phyloP scores from a whole-genome alignment of 2,113 vertebrate species.

The Fregata magnificens region DNA sequence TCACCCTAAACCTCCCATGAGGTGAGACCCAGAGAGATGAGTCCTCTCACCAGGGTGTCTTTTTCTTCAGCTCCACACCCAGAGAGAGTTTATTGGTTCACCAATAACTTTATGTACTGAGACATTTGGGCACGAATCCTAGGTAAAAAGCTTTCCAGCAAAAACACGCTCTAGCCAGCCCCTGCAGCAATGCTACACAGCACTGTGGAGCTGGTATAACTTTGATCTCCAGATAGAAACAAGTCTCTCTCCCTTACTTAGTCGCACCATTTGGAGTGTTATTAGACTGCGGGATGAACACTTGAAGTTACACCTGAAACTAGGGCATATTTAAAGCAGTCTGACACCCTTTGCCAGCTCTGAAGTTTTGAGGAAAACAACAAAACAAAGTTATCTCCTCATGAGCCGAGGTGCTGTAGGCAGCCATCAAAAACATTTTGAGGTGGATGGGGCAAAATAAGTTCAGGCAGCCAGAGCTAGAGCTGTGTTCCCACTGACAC shows the following conservation, averaged over 20 bases:
- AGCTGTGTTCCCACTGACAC: neutral
- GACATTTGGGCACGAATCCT: neutral
- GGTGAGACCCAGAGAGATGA: neutral
- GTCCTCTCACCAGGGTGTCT: neutral
- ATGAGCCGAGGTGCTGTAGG: neutral
- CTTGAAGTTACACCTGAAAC: neutral
- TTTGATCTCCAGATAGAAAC: neutral
- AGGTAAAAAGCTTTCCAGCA: neutral
- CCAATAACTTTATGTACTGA: neutral
- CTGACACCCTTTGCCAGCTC: neutral
- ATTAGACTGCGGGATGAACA: neutral
- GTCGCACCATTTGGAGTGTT: neutral
- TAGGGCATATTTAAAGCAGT: neutral
- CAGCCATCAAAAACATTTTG: neutral
- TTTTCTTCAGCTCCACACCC: neutral
- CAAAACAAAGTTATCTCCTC: neutral
- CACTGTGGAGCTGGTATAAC: neutral
- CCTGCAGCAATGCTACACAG: neutral
- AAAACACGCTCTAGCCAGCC: neutral
- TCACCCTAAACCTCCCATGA: neutral
- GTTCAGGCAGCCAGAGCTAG: neutral
- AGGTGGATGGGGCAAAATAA: neutral
- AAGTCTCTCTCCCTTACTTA: neutral
- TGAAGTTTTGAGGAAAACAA: neutral
- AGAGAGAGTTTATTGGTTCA: neutral